Base-by-base conservation (phyloP, 1,140 invertebrate species). In the Penaeus chinensis region DNA sequence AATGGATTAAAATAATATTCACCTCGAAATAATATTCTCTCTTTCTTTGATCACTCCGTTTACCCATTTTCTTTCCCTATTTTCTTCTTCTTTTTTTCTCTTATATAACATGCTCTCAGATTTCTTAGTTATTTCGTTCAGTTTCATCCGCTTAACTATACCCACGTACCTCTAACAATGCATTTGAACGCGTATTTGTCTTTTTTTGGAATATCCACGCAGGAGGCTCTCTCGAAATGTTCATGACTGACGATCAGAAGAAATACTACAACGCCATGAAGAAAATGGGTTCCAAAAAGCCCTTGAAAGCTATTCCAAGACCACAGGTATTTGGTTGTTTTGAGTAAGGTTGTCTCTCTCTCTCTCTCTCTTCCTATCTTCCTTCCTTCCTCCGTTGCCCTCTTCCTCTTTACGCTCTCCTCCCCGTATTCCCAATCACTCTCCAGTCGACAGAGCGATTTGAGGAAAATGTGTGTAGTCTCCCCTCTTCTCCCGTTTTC, bases 241-340 rank as follows among this genome's bases (percentile, higher is more conserved):
- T 99, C 94, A 99, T 99, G 98, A 99, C 98, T 90, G 98, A 99
- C 93, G 98, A 99, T 94, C 98, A 99, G 93, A 99, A 99, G 94
- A 99, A 99, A 94, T 99, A 99, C 93, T 99, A 99, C 94, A 99
- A 98, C 93, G 98, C 98, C 83, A 99, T 99, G 98, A 99, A 99
- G 93, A 99, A 99, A 93, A 99, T 99, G 97, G 97, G 97, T 90
- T 98, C 96, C 63, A 99, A 99, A 93, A 98, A 99, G 93, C 98
- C 98, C 66, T 94, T 98, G 91, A 99, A 99, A 94, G 98, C 98
- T 88, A 99, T 98, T 92, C 98, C 98, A 90, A 95, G 97, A 93
- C 98, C 98, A 91, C 97, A 95, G 94, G 97, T 98, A 94, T 94
- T 42, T 42, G 37, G 37, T 42, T 42, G 37, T 3, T 42, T 8